These are phyloP conservation scores for cattle (Bos taurus) DNA, from an alignment of 2,113 vertebrate genomes.

Conservation along the genomic window DNA sequence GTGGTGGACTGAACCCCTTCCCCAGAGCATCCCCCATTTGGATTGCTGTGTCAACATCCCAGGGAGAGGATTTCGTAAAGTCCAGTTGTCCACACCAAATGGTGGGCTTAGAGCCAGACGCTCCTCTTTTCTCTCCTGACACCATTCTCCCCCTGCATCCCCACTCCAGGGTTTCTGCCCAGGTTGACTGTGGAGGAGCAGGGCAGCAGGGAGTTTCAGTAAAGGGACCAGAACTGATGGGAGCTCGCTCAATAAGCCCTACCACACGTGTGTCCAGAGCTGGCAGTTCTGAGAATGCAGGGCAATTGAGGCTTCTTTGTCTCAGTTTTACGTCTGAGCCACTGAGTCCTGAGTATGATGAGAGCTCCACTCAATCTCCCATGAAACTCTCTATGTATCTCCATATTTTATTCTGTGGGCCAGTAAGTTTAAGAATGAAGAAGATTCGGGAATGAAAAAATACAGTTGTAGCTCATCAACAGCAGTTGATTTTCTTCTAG, in stretches of 20 bases:
- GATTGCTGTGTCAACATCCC: not conserved
- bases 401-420: not conserved
- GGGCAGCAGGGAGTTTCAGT: not conserved
- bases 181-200: not conserved
- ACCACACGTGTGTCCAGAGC: not conserved
- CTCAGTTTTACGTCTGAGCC: not conserved
- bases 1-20: not conserved
- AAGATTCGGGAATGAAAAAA: not conserved
- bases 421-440: not conserved
- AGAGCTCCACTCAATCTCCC: not conserved
- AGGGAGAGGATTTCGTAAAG: accelerated
- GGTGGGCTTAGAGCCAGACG: not conserved
- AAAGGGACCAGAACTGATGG: not conserved
- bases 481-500: not conserved
- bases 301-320: not conserved
- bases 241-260: accelerated
- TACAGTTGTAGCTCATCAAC: not conserved
- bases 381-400: not conserved
- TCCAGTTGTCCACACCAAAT: not conserved
- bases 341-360: not conserved
- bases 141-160: not conserved
- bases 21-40: too few species aligned
- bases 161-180: not conserved
- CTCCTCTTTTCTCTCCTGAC: not conserved
- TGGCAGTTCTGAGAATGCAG: not conserved